Evolutionary conservation across 2,888 invertebrate genomes (phyloP), one percentile per base, ranked within the genome.

Genomic region (Octonoba sinensis): DNA sequence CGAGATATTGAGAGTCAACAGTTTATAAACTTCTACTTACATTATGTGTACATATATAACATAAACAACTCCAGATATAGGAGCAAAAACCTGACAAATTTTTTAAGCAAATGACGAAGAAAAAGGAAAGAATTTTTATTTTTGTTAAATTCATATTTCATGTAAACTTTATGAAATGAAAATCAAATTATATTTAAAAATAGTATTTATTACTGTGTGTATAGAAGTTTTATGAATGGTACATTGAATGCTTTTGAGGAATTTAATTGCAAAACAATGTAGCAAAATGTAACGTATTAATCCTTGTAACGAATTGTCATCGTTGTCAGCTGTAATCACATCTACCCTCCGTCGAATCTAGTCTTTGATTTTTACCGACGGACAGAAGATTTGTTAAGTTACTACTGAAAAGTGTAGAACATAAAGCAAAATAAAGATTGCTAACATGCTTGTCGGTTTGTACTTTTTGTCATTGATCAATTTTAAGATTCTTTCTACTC

Each of bases 351-450:
- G 73, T 81, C 73, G 72, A 54, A 81, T 81, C 79, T 81, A 81
- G 79, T 81, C 79, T 77, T 60, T 71, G 70, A 70, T 69, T 65
- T 81, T 77, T 67, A 73, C 59, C 73, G 79, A 69, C 73, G 79
- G 72, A 69, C 69, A 51, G 44, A 59, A 64, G 36, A 36, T 36
- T 36, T 36, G 36, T 36, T 36, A 36, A 36, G 36, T 36, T 36
- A 36, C 36, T n/a, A 12, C 62, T 72, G 60, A 66, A 27, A 51
- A 62, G n/a, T 72, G 59, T 47, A 54, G 51, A 51, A 60, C 56
- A 71, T 65, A 44, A 60, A 24, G 51, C 54, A n/a, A 56, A 79
- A 79, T 79, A 79, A 79, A 79, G 56, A 65, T 47, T 71, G 71
- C 78, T 79, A 79, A 79, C 78, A 66, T 18, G 2, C 20, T 69